Evolutionary conservation across 2,113 vertebrate species (phyloP), one percentile per base, ranked within the genome.

Genomic region (Mionectes macconnelli): DNA sequence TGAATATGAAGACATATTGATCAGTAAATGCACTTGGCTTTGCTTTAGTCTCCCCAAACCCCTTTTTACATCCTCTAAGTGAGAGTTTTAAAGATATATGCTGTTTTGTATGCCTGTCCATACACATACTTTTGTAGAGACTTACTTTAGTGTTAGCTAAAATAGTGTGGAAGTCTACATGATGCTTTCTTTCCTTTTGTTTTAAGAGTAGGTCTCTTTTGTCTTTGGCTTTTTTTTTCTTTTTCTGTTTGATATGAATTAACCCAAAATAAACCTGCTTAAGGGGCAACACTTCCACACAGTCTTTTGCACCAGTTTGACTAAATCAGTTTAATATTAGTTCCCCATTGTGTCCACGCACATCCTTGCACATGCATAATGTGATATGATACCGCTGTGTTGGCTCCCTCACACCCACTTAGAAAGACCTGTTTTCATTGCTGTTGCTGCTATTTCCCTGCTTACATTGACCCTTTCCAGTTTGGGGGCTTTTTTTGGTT

Each of bases 61-160:
- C 12, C 3, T 47, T 92, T 66, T 82, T 53, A 27, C 10, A 18
- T 64, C 27, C 18, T 78, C 9, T 53, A 35, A 8, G 12, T 24
- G 18, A 42, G 13, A 47, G 4, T 47, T 64, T 74, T 74, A 44
- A 33, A 66, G 31, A 77, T 84, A 60, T 33, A 20, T 4, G 12
- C 19, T 24, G 10, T 23, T 60, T 56, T 56, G 2, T 28, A 3
- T 44, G 5, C 56, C 40, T 44, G 24, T 22, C 35, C 21, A 33
- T 6, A 3, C 33, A 13, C 40, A n/a, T 18, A 18, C 18, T 37
- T 1, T 0, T 2, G 15, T 53, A 47, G 4, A 16, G 12, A 9
- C 18, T 66, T 66, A 30, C 28, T 75, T 74, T 49, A n/a, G 3
- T 60, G 8, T 49, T 90, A 35, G 31, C 49, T 45, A 14, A 77